Evolutionary conservation across 2,113 vertebrate species (phyloP).

Genomic region (Lycaon pictus): DNA sequence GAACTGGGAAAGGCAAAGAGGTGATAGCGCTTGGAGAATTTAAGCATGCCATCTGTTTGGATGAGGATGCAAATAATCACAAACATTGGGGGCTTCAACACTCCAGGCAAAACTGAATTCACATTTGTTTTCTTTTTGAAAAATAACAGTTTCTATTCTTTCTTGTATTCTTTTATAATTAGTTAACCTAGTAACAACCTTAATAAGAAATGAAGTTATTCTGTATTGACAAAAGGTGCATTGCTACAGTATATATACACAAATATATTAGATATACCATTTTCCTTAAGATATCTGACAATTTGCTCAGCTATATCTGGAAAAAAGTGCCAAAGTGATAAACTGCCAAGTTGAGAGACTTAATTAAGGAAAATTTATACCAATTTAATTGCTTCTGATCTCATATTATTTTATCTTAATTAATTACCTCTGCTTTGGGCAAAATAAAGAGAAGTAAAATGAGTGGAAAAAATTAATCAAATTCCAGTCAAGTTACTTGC

Average conservation of each 20-base stretch:
- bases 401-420: conserved; percentile 79
- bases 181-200: conserved; percentile 8
- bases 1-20: conserved; percentile 59
- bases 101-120: conserved; percentile 53
- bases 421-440: conserved; percentile 79
- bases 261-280: background rate
- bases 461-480: conserved; percentile 64
- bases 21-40: conserved; percentile 54
- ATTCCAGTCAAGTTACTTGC: conserved; percentile 50
- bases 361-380: conserved; percentile 80
- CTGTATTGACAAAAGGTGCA: background rate
- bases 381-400: conserved; percentile 78
- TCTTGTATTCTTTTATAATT: conserved; percentile 14
- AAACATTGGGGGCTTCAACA: conserved; percentile 47
- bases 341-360: conserved; percentile 71
- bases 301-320: conserved; percentile 28
- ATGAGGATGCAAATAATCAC: conserved; percentile 57
- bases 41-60: conserved; percentile 67
- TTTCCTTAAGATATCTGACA: conserved; percentile 44
- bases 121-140: conserved; percentile 55
- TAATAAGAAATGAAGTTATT: conserved; percentile 10
- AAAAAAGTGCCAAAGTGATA: conserved; percentile 64
- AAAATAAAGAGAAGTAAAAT: conserved; percentile 70
- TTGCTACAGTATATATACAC: background rate
- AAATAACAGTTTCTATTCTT: background rate